Evolutionary conservation across 2,888 invertebrate species (phyloP), one percentile per base, ranked within the genome.

Genomic region (Papilio gigon): DNA sequence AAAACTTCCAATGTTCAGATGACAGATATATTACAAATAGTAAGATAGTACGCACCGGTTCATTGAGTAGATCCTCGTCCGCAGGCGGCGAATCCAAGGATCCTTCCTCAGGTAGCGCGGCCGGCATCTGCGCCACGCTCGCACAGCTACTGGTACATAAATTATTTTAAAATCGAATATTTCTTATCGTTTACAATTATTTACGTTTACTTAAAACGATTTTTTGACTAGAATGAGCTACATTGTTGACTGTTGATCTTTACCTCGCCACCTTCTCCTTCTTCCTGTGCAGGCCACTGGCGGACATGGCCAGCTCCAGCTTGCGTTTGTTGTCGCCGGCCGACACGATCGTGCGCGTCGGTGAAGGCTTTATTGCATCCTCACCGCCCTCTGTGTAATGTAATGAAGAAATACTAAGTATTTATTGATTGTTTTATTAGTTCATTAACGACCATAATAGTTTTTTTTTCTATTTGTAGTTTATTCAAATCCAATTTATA

Each of bases 291-390:
- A 89, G 67, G 0, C 87, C 85, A 93, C 95, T 88, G 73, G 95
- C 95, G 53, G 96, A 96, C 76, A 95, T 93, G n/a, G 96, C 95
- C 30, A 94, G 93, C 84, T 96, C 95, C 65, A 96, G 86, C 82
- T 96, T 96, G 65, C 96, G 93, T 84, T 96, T 96, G 64, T 95
- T 93, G 70, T 96, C 95, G 1, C 83, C 79, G 8, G 89, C 89
- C 17, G 90, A 81, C 68, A 92, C 92, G 17, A 94, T 93, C 37
- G 94, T 94, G 75, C 94, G 90, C 27, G 93, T 93, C 53, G 94
- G 94, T 2, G 92, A 94, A 58, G 94, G 94, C 85, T 94, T 94
- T 79, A 94, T 87, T 75, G 94, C 94, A 84, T 94, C 87, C 83
- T 90, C 84, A 74, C 94, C 87, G 1, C 92, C 92, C 85, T 93